Base-by-base conservation (phyloP, 1,140 invertebrate species). In the Palaemon carinicauda region DNA sequence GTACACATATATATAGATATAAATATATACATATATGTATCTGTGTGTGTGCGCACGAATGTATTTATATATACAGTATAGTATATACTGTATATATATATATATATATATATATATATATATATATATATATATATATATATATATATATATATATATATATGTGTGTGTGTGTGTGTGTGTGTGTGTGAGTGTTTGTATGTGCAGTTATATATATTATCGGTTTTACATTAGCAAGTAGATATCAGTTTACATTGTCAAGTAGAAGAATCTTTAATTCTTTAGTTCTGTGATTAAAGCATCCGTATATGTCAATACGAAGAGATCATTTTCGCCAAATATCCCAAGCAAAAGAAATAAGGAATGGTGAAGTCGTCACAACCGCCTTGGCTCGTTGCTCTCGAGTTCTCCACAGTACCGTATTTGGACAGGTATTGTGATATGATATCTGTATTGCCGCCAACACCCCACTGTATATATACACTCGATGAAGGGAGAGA, bases 91-190 rank as follows among this genome's bases (percentile, higher is more conserved):
- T 21, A 53, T 53, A 77, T 52, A 77, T 77, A 77, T 52, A 77
- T 53, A 77, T 24, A 77, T 53, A 77, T 24, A 77, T 77, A 77
- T 24, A 77, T 77, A 77, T 52, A 52, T 77, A 77, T 53, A 77
- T 77, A 77, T 52, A 53, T 31, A 24, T 77, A 52, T 77, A 50
- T 77, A 52, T 52, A 50, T 77, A 52, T 77, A 27, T 53, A 52
- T 77, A 50, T 77, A 27, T 77, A 27, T 77, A 77, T 77, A 15
- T 77, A 52, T 77, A 2, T 52, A 52, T 77, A 52, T 77, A 52
- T 52, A n/a, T 77, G 21, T 77, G 21, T 77, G 21, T 77, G 21
- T 52, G n/a, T 77, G 3, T 29, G 21, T 52, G 51, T n/a, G 51
- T 29, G 3, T 24, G 51, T 24, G 3, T 24, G 51, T 24, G 14